Evolutionary conservation across 1,140 invertebrate species (phyloP).

Genomic region (Orchesella cincta): DNA sequence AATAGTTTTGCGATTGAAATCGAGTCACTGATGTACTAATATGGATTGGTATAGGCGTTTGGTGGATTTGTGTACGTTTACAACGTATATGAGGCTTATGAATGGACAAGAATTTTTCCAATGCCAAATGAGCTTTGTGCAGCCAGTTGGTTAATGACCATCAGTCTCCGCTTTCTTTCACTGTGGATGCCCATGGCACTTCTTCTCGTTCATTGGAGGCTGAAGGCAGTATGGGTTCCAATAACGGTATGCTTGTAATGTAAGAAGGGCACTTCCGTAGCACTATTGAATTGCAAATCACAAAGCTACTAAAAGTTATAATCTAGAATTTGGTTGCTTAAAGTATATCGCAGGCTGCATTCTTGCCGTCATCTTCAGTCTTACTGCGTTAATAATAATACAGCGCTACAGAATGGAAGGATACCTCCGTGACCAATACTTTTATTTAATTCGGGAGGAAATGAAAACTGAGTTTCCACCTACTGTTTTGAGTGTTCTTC

Average conservation of each 20-base stretch:
- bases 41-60: background rate
- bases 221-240: background rate
- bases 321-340: background rate
- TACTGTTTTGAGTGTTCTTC: background rate
- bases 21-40: background rate
- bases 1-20: background rate
- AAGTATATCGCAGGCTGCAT: slow-evolving; percentile 1
- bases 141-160: background rate
- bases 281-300: too few species aligned
- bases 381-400: background rate
- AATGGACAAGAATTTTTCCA: background rate
- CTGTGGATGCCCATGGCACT: slow-evolving; percentile 32
- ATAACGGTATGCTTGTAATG: background rate
- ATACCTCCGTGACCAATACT: background rate
- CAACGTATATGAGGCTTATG: background rate
- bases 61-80: background rate
- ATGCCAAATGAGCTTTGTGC: background rate
- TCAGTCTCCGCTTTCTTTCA: slow-evolving; percentile 21
- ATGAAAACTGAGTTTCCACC: background rate
- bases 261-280: too few species aligned
- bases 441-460: background rate
- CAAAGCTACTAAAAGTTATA: too few species aligned
- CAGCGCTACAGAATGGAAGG: background rate
- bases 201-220: background rate
- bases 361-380: background rate